Percentiles rank a stretch among this genome's conserved stretches.
Evolutionary conservation across 2,888 invertebrate species (phyloP).

Genomic region (Mesorhabditis sp.): DNA sequence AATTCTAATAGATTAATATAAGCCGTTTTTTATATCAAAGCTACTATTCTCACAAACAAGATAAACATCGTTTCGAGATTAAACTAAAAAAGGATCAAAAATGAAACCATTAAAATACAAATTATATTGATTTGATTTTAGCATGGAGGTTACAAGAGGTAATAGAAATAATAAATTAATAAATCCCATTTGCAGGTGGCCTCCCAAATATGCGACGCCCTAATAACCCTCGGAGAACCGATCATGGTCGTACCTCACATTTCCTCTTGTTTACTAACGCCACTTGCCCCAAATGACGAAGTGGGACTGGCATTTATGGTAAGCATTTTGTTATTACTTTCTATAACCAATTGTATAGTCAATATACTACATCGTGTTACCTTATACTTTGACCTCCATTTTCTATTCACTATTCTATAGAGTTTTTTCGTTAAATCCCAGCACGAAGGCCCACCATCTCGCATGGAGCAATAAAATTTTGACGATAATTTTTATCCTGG

Average conservation of each 20-base stretch:
- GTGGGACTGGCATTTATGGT: not conserved
- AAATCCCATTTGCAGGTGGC: not conserved
- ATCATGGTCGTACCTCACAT: not conserved
- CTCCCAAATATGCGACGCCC: not conserved
- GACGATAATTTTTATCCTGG: not conserved
- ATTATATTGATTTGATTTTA: too few relatives aligned
- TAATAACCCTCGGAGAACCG: not conserved
- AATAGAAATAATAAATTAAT: too few relatives aligned
- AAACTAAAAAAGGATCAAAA: too few relatives aligned
- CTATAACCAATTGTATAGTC: not conserved
- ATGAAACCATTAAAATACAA: too few relatives aligned
- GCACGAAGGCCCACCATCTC: not conserved
- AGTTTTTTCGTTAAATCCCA: slow-evolving; percentile 1
- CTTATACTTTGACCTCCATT: not conserved
- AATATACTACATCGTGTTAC: not conserved
- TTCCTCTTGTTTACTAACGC: not conserved
- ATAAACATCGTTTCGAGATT: too few relatives aligned
- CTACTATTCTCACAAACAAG: too few relatives aligned
- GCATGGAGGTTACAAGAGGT: too few relatives aligned
- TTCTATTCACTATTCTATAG: slow-evolving; percentile 3
- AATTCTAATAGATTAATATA: too few relatives aligned
- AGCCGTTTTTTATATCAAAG: too few relatives aligned
- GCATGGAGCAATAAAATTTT: not conserved
- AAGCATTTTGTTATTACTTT: not conserved
- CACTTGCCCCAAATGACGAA: not conserved